Base-by-base conservation (phyloP, 1,140 invertebrate species). In the Batillaria attramentaria region DNA sequence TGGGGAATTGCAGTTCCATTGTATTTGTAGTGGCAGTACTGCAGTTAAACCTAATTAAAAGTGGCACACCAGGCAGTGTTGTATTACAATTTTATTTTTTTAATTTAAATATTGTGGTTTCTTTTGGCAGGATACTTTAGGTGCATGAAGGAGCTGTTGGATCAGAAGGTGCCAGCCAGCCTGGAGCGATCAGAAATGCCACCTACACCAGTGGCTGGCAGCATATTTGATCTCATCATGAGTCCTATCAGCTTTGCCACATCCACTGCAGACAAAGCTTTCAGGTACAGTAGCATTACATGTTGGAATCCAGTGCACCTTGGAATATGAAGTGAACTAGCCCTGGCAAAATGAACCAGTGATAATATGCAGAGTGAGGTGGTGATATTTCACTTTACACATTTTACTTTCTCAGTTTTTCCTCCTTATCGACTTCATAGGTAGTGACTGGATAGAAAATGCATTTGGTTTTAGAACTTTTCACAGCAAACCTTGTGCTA, bases 151-250 rank as follows among this genome's bases (percentile, higher is more conserved):
- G 90, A 92, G 68, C 85, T 97, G 42, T 85, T 97, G 72, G 94
- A 96, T 84, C 87, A 92, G 60, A 94, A 94, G 89, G 93, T 95
- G 57, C 95, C 95, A 60, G 93, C 94, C 18, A 89, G 95, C 78
- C 92, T 95, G 84, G 94, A 95, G 35, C 92, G 93, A 46, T 94
- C 94, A 0, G 82, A 93, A 3, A 91, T 93, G 62, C 93, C 95
- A n/a, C 95, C 95, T 0, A 96, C 94, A 60, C 94, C 94, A 18
- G 91, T 96, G 10, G 93, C 95, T 41, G 94, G 93, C 75, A 95
- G 94, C 81, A 90, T 97, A 16, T 91, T 96, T 73, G 94, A 95
- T 79, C 93, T 98, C 79, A 93, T 97, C 62, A 92, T 94, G 80
- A 93, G 94, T 81, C 96, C 96, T 0, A 88, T 97, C 20, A 82